These are phyloP conservation scores for Calosoma granatense DNA, from an alignment of 1,140 invertebrate species.

Conservation along the genomic window DNA sequence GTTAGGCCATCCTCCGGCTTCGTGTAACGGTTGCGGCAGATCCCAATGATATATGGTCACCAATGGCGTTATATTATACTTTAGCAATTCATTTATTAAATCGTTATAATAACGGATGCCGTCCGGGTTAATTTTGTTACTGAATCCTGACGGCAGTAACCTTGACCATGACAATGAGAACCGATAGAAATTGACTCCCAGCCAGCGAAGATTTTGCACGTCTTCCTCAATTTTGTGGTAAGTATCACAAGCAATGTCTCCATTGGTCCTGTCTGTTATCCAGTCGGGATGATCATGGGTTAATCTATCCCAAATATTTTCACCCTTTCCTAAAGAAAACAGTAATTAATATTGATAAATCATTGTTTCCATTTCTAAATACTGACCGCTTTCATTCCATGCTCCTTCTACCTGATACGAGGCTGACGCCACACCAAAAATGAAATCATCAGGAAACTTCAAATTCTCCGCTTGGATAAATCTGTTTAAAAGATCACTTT, in stretches of 20 bases:
- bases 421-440: slow-evolving; percentile 26
- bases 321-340: slow-evolving; percentile 36
- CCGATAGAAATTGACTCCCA: slow-evolving; percentile 40
- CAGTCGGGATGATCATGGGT: slow-evolving; percentile 39
- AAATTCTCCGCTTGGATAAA: no score
- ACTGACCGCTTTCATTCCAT: slow-evolving; percentile 32
- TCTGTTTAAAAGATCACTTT: no score
- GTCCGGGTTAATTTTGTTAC: slow-evolving; percentile 43
- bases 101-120: slow-evolving; percentile 53
- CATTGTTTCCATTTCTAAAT: slow-evolving; percentile 5
- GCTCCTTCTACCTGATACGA: slow-evolving; percentile 35
- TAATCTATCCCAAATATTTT: slow-evolving; percentile 50
- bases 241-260: slow-evolving; percentile 46
- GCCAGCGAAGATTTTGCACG: slow-evolving; percentile 36
- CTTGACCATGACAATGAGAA: slow-evolving; percentile 52
- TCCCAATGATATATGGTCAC: slow-evolving; percentile 39
- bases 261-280: slow-evolving; percentile 41
- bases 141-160: slow-evolving; percentile 24
- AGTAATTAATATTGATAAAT: no score
- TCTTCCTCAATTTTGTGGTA: slow-evolving; percentile 48
- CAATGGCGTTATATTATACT: slow-evolving; percentile 48
- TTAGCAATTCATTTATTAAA: slow-evolving; percentile 46
- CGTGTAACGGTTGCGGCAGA: slow-evolving; percentile 27
- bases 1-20: slow-evolving; percentile 32
- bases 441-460: slow-evolving; percentile 32